Evolutionary conservation across 1,140 invertebrate species (phyloP), one percentile per base, ranked within the genome.

Genomic region (Pectinophora gossypiella): DNA sequence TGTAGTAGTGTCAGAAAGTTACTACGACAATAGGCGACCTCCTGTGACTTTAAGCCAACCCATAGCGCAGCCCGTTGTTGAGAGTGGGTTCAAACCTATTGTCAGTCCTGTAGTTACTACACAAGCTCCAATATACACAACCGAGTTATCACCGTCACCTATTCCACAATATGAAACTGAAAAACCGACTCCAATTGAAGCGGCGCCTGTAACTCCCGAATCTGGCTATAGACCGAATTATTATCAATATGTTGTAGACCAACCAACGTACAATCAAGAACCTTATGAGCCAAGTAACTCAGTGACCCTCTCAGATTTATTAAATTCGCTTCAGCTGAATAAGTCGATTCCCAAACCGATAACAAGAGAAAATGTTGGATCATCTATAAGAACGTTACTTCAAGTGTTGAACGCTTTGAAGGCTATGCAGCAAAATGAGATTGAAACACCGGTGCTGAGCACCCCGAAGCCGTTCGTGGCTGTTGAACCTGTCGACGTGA

Each of bases 291-390:
- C 64, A 18, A 48, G 67, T 32, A 77, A 78, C 50, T 60, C 70
- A 45, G 59, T 73, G 27, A 69, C 68, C 15, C 46, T 83, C 45
- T 67, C 68, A 13, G 67, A 80, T 43, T 84, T 93, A 19, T 64
- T 93, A 10, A 90, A 90, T 60, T 92, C 93, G 36, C 83, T 95
- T 3, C 93, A 94, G 63, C 80, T 93, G 3, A 92, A 91, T 53
- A 94, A 95, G 76, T 90, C 91, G 22, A 78, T 95, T 43, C 94
- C 94, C 0, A 91, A 94, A 56, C 92, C 90, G 9, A 86, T 95
- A 1, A 94, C 91, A 19, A 89, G 90, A 23, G 92, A 94, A 51
- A 95, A 95, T 64, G 91, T 95, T 19, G 93, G 94, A 52, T 91
- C 92, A 35, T 95, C 93, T 36, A 94, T 95, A 21, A 91, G 91